A percentile compares a stretch with the other conserved stretches of the same genome.
Conservation (phyloP, 2,797 vertebrate species). For the Manis javanica region DNA sequence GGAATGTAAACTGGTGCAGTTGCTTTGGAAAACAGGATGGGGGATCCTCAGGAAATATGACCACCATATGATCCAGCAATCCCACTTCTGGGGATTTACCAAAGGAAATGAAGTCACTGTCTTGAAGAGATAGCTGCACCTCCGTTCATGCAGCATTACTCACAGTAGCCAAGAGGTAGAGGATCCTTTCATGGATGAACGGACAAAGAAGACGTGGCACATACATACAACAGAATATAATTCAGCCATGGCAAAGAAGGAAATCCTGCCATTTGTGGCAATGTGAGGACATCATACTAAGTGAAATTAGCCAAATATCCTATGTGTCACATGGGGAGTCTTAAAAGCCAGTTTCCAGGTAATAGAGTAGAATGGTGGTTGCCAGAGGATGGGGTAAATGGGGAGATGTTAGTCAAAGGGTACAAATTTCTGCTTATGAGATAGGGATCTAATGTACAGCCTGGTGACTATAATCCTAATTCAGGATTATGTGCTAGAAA, state of each 20-base stretch:
- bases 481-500: too few relatives aligned
- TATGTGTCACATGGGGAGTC: neutral
- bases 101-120: neutral
- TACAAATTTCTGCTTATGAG: neutral
- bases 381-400: neutral
- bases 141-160: neutral
- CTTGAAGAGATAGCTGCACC: neutral
- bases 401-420: neutral
- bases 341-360: neutral
- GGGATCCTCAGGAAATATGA: neutral
- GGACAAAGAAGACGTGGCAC: neutral
- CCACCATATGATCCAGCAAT: neutral
- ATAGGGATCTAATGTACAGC: neutral
- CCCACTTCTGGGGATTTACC: neutral
- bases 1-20: too few relatives aligned
- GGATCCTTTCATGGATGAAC: neutral
- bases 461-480: neutral
- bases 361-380: neutral
- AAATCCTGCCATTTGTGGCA: too few relatives aligned
- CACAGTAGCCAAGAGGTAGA: neutral
- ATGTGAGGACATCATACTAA: too few relatives aligned
- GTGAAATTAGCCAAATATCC: neutral
- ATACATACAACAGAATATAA: too few relatives aligned
- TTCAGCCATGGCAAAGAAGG: too few relatives aligned
- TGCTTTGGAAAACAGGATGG: neutral